A percentile compares a stretch with the other conserved stretches of the same genome.
These are phyloP conservation scores for Eristalinus sepulchralis DNA, from an alignment of 2,888 invertebrate genomes.

Conservation along the genomic window DNA sequence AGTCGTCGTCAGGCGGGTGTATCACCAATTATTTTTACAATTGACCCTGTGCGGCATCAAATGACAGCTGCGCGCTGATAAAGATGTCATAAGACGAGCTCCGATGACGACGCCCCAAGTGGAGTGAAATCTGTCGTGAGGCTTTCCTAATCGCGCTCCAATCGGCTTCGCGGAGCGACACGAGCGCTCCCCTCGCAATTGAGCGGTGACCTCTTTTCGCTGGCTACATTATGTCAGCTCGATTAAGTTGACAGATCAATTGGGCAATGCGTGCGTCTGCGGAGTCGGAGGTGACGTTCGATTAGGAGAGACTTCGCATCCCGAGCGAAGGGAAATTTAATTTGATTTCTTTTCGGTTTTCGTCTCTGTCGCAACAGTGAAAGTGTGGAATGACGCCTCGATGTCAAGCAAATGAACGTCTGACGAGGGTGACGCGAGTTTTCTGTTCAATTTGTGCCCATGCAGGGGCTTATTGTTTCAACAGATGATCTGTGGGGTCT, in stretches of 20 bases:
- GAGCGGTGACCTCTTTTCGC: constrained; percentile 56
- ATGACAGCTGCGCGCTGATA: constrained; percentile 31
- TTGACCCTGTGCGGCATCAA: constrained; percentile 27
- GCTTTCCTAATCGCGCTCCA: constrained; percentile 43
- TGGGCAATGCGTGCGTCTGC: constrained; percentile 14
- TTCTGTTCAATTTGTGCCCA: not conserved
- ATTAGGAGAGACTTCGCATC: constrained; percentile 22
- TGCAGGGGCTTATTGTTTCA: not conserved
- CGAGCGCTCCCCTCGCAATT: constrained; percentile 28
- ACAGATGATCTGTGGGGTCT: not conserved
- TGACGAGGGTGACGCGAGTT: not conserved
- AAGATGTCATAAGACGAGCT: constrained; percentile 38
- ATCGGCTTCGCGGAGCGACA: constrained; percentile 19
- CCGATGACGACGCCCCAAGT: not conserved
- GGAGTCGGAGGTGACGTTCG: constrained; percentile 6
- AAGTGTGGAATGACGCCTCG: not conserved
- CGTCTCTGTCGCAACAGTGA: not conserved
- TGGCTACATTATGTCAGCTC: constrained; percentile 42
- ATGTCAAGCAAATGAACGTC: constrained; percentile 9
- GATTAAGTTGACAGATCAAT: constrained; percentile 16
- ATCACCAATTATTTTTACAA: constrained; percentile 18
- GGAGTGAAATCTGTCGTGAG: constrained; percentile 41
- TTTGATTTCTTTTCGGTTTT: not conserved
- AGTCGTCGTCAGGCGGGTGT: not conserved
- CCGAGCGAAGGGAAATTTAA: not conserved